phyloP scores from a whole-genome alignment of 2,888 invertebrate genomes.

The Megaustenia siamemsis region DNA sequence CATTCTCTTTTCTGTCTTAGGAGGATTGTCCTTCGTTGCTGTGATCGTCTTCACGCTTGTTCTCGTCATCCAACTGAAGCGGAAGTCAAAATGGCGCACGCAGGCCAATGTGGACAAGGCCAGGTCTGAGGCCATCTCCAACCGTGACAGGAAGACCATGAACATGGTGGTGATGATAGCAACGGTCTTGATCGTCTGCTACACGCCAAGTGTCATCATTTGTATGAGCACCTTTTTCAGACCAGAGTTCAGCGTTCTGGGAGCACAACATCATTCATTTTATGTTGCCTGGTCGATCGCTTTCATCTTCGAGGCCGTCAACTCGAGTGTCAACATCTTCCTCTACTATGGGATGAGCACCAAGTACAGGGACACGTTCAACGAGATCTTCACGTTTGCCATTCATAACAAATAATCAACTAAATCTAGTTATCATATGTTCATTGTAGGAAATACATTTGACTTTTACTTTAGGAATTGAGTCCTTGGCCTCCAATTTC shows the following conservation, averaged over 20 bases:
- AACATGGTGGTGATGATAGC: too few relatives aligned
- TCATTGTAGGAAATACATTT: too few relatives aligned
- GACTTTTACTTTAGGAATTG: too few relatives aligned
- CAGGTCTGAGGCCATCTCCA: background rate
- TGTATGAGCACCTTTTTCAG: background rate
- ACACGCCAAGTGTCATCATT: background rate
- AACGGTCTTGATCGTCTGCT: too few relatives aligned
- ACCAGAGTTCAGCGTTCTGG: background rate
- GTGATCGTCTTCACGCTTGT: slow-evolving; percentile 25
- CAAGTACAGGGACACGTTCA: slow-evolving; percentile 23
- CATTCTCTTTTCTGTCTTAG: background rate
- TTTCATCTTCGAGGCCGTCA: slow-evolving; percentile 22
- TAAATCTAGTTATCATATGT: too few relatives aligned
- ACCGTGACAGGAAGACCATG: too few relatives aligned
- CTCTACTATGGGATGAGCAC: slow-evolving; percentile 27
- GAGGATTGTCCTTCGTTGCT: background rate
- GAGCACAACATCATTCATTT: background rate
- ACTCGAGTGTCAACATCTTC: slow-evolving; percentile 32
- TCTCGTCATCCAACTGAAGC: slow-evolving; percentile 6
- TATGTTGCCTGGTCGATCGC: background rate
- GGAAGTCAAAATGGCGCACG: slow-evolving; percentile 26
- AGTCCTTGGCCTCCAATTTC: too few relatives aligned
- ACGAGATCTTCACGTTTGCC: slow-evolving; percentile 1
- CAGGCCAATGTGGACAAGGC: background rate
- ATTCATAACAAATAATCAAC: too few relatives aligned